phyloP scores from a whole-genome alignment of 2,888 invertebrate genomes.

The Conus canariensis region DNA sequence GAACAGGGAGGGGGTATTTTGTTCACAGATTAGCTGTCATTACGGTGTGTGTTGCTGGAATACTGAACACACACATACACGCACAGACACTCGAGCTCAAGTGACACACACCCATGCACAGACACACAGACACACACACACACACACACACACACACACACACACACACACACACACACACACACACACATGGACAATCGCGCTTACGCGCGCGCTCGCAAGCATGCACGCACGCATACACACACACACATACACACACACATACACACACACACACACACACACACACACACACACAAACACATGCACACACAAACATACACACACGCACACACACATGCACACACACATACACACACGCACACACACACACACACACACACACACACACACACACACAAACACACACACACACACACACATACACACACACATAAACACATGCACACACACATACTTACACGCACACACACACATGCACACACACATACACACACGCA shows the following conservation, averaged over 20 bases:
- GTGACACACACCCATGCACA: too few species aligned
- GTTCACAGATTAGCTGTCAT: too few species aligned
- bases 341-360: background rate
- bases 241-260: background rate
- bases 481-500: background rate
- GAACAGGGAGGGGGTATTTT: too few species aligned
- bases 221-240: background rate
- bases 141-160: background rate
- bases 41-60: background rate
- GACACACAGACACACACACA: too few species aligned
- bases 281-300: too few species aligned
- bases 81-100: too few species aligned
- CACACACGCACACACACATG: background rate
- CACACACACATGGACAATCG: background rate
- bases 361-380: conserved; percentile 5
- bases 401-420: background rate
- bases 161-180: background rate
- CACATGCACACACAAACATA: background rate
- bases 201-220: background rate
- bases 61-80: background rate
- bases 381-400: background rate
- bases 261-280: background rate
- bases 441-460: background rate
- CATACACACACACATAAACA: background rate
- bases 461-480: background rate